Evolutionary conservation across 2,113 vertebrate species (phyloP).

Genomic region (Scolopax mira): DNA sequence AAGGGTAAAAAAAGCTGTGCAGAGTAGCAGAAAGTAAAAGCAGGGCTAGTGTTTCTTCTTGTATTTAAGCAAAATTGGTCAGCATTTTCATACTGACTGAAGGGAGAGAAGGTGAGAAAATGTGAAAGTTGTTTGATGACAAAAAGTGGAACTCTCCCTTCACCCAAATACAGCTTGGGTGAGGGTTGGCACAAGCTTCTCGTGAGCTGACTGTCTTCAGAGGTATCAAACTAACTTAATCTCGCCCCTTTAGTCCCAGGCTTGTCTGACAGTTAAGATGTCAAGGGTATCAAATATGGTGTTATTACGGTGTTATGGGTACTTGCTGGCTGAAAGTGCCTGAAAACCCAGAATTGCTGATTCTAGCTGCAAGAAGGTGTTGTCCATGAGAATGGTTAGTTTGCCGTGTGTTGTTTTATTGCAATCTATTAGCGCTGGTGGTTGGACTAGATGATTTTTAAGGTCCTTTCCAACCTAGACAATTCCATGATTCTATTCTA

Average conservation of each 20-base stretch:
- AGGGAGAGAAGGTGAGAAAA: neutral
- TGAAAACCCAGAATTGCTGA: neutral
- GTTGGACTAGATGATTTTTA: too few species aligned
- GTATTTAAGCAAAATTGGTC: neutral
- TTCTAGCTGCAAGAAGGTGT: neutral
- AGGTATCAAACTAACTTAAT: neutral
- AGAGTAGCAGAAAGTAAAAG: neutral
- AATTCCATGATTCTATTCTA: too few species aligned
- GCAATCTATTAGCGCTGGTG: neutral
- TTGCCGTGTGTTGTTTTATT: neutral
- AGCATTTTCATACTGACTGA: neutral
- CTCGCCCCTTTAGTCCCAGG: neutral
- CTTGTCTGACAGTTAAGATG: neutral
- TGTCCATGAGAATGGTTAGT: neutral
- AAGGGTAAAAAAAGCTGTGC: neutral
- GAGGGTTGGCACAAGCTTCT: neutral
- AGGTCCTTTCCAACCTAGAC: too few species aligned
- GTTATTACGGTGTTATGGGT: fast-evolving
- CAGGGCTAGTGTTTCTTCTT: neutral
- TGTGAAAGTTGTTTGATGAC: neutral
- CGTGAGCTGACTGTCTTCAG: fast-evolving
- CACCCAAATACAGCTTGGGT: neutral
- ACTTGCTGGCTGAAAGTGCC: neutral
- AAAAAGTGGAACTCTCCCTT: neutral
- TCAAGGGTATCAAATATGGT: neutral